Evolutionary conservation across 2,797 vertebrate genomes (phyloP).

Genomic region (Lutra lutra): DNA sequence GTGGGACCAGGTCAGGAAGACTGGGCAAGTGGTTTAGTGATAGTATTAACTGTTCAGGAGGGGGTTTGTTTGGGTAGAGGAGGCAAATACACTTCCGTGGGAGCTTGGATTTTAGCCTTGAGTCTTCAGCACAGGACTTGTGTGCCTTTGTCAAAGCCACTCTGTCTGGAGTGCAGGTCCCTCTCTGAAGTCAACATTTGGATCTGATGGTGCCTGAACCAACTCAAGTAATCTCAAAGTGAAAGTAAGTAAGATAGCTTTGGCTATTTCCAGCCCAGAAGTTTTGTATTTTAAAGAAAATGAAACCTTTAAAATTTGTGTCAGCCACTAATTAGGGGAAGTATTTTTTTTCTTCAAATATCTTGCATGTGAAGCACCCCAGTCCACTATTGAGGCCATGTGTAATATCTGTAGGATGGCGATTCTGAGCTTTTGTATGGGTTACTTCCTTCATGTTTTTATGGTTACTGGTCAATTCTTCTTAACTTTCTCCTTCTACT

Average conservation of each 20-base stretch:
- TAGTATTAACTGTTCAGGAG: background rate
- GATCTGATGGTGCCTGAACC: background rate
- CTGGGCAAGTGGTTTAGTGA: background rate
- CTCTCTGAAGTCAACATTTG: background rate
- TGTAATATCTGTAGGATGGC: background rate
- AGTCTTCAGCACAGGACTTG: background rate
- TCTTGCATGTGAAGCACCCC: background rate
- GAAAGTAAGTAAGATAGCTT: background rate
- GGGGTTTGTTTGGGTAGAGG: background rate
- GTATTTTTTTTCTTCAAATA: background rate
- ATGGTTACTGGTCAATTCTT: background rate
- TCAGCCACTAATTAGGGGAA: background rate
- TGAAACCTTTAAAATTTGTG: background rate
- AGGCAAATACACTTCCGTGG: background rate
- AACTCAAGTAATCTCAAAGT: background rate
- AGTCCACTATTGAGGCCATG: rapidly evolving
- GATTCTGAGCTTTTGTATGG: background rate
- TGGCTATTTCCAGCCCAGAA: background rate
- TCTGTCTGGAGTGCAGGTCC: background rate
- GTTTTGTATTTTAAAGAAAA: background rate
- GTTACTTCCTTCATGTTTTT: background rate
- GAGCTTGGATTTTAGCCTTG: background rate
- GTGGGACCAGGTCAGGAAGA: background rate
- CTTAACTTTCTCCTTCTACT: background rate
- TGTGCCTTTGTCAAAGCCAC: background rate